These are phyloP conservation scores for Drosophila colorata DNA, from an alignment of 2,888 invertebrate genomes.

Conservation along the genomic window DNA sequence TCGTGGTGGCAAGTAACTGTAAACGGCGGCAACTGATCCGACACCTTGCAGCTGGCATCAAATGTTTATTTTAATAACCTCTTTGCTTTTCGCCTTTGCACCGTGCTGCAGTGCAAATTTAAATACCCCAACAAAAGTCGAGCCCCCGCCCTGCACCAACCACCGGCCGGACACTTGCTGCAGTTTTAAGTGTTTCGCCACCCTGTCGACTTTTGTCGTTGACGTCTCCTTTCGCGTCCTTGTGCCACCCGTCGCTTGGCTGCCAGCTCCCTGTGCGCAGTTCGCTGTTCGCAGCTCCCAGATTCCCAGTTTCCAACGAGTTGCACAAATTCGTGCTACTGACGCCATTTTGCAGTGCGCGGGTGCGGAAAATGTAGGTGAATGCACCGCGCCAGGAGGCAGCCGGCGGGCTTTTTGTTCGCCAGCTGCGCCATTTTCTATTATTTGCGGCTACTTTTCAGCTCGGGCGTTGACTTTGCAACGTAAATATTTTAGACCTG, in stretches of 20 bases:
- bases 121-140: constrained; percentile 53
- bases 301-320: constrained; percentile 15
- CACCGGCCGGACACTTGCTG: constrained; percentile 47
- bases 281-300: constrained; percentile 17
- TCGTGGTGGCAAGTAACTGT: constrained; percentile 65
- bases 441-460: constrained; percentile 66
- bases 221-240: constrained; percentile 15
- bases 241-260: constrained; percentile 3
- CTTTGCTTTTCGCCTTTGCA: constrained; percentile 20
- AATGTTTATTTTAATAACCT: constrained; percentile 64
- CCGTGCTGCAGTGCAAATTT: constrained; percentile 35
- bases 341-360: constrained; percentile 68
- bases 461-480: constrained; percentile 68
- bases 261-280: constrained; percentile 18
- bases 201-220: constrained; percentile 59
- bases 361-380: constrained; percentile 71
- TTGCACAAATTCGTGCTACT: constrained; percentile 54
- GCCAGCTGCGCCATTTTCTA: constrained; percentile 53
- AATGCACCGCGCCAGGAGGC: constrained; percentile 63
- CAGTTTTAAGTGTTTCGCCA: constrained; percentile 67
- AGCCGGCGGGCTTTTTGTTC: constrained; percentile 35
- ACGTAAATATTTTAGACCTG: constrained; percentile 36
- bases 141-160: constrained; percentile 3
- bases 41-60: constrained; percentile 33
- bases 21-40: constrained; percentile 56